Percentiles rank a stretch among this genome's conserved stretches.
These are phyloP conservation scores for Montipora sp. DNA, from an alignment of 64 coral and sea anemone genomes.

Conservation along the genomic window DNA sequence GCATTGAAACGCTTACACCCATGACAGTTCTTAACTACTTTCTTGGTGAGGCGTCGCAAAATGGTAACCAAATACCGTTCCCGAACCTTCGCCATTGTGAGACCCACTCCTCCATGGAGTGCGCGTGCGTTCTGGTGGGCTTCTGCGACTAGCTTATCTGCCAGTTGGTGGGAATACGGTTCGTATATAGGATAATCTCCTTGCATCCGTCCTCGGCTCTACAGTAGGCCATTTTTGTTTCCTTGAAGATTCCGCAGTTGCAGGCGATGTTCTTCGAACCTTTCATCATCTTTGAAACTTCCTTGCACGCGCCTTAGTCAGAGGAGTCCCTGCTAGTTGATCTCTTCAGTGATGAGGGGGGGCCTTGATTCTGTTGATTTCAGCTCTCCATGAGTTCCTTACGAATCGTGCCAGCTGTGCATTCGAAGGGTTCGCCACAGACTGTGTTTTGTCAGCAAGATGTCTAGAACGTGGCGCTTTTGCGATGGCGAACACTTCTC, in stretches of 20 bases:
- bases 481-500: not conserved
- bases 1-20: constrained; percentile 42
- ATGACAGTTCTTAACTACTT: constrained; percentile 34
- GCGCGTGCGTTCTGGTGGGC: constrained; percentile 20
- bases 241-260: not conserved
- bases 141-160: not conserved
- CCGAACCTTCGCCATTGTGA: constrained; percentile 49
- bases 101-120: not conserved
- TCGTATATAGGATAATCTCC: constrained; percentile 32
- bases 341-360: not conserved
- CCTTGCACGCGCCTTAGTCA: not conserved
- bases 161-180: not conserved
- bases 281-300: not conserved
- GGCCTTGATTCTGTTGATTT: not conserved
- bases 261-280: not conserved
- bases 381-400: not conserved
- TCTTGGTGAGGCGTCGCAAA: not conserved
- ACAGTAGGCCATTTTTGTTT: constrained; percentile 7
- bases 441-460: not conserved
- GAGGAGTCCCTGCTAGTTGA: not conserved
- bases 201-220: constrained; percentile 10
- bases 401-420: not conserved
- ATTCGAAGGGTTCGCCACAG: not conserved
- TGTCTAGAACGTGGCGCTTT: not conserved
- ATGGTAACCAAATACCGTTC: constrained; percentile 54